phyloP scores from a whole-genome alignment of 2,888 invertebrate species.

The Yponomeuta plumbellus region DNA sequence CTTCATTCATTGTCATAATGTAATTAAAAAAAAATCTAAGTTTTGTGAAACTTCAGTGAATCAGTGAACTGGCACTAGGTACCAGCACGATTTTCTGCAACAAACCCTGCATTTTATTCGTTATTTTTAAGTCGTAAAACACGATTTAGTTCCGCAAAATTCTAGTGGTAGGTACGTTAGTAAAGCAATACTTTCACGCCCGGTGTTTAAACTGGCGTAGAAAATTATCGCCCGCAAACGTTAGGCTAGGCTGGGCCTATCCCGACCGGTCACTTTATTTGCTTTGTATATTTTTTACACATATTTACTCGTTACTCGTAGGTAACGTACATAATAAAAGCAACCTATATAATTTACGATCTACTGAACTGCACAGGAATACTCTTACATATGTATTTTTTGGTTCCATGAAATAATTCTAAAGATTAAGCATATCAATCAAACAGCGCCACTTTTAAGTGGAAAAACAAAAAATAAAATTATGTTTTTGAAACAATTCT shows the following conservation, averaged over 20 bases:
- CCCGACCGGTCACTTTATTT: not conserved
- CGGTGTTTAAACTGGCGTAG: constrained; percentile 5
- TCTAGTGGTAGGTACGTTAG: not conserved
- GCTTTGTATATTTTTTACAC: too few relatives aligned
- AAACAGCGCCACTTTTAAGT: too few relatives aligned
- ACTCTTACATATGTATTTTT: too few relatives aligned
- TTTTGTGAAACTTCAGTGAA: not conserved
- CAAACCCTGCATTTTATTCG: not conserved
- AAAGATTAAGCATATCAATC: too few relatives aligned
- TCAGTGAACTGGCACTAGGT: not conserved
- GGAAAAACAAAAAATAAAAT: too few relatives aligned
- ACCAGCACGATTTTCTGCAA: not conserved
- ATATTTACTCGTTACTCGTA: not conserved
- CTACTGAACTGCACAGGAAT: too few relatives aligned
- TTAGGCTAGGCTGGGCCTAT: not conserved
- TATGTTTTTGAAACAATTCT: too few relatives aligned
- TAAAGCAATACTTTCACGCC: constrained; percentile 12
- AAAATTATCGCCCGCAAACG: constrained; percentile 5
- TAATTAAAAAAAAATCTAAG: not conserved
- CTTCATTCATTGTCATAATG: not conserved
- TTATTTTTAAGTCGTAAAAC: not conserved
- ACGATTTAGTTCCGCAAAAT: not conserved
- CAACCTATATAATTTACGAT: too few relatives aligned
- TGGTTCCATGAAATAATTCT: too few relatives aligned
- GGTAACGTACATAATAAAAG: too few relatives aligned